Evolutionary conservation across 1,140 invertebrate genomes (phyloP).

Genomic region (Subanguina moxae): DNA sequence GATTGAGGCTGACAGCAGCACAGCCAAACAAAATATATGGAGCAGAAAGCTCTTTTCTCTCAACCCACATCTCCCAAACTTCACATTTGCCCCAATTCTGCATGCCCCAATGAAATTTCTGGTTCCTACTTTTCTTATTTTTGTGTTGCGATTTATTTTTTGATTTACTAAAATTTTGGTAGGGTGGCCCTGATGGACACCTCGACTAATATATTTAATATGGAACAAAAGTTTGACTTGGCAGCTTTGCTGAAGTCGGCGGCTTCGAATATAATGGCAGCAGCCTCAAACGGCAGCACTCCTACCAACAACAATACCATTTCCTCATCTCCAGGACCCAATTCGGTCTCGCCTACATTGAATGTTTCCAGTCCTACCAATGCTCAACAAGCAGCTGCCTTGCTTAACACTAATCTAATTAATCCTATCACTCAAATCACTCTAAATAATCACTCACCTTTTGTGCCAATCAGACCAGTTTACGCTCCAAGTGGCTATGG

Average conservation of each 20-base stretch:
- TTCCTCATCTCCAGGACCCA: background rate
- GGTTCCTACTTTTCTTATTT: no score
- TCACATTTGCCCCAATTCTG: no score
- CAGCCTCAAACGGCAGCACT: conserved; percentile 9
- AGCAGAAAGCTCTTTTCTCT: no score
- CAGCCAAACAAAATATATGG: no score
- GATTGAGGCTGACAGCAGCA: no score
- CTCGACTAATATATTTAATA: conserved; percentile 1
- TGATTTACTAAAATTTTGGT: no score
- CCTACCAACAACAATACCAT: background rate
- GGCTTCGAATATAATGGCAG: conserved; percentile 16
- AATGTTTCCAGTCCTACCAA: conserved; percentile 3
- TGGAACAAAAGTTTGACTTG: conserved; percentile 30
- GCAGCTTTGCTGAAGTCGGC: conserved; percentile 28
- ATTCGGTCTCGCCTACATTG: background rate
- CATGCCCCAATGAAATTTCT: no score
- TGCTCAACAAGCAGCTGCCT: conserved; percentile 9
- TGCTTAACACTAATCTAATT: background rate
- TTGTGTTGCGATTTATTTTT: no score
- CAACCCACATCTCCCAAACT: no score
- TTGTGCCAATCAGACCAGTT: conserved; percentile 33
- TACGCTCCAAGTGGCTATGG: conserved; percentile 49
- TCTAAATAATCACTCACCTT: conserved; percentile 12
- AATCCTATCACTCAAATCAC: background rate
- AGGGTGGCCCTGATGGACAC: background rate